Base-by-base conservation (phyloP, 2,113 vertebrate species). In the Gadus macrocephalus region DNA sequence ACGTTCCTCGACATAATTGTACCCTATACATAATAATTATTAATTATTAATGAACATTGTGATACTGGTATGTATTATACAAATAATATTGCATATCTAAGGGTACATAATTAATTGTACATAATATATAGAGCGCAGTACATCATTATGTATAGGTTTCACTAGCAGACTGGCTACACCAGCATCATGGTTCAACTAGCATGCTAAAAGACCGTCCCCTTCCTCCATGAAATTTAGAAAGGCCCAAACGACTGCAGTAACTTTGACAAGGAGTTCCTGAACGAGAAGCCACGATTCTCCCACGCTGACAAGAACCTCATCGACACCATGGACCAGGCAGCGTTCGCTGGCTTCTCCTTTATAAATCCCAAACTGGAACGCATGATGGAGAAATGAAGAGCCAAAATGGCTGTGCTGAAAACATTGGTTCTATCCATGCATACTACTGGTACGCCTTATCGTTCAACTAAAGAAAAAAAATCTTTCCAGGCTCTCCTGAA, bases 241-340 rank as follows among this genome's bases (percentile, higher is more conserved):
- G 94, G 95, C 9, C 73, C 92, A 2, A 93, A 82, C 1, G 97
- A 99, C 89, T 96, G 92, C 85, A 96, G 82, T 92, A 99, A 99
- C 92, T 99, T 99, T 11, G 97, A 99, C 89, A 87, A 93, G 38
- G 97, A 99, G 83, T 99, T 99, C 78, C 92, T 99, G 81, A 96
- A 86, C 0, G 97, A 99, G 89, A 99, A 99, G 81, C 92, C 97
- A 0, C 93, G 93, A 17, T 71, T 99, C 55, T 97, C 97, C 4
- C 92, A 93, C 64, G 90, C 90, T 0, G 96, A 99, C 89, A 99
- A 98, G 88, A 96, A 95, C 87, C 91, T 99, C 66, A 95, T 99
- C 0, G 96, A 97, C 78, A 97, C 96, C 75, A 99, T 99, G 95
- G 96, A 99, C 87, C 96, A 95, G 81, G 53, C 87, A 0, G 93